Evolutionary conservation across 2,888 invertebrate species (phyloP).

Genomic region (Coenonympha glycerion): DNA sequence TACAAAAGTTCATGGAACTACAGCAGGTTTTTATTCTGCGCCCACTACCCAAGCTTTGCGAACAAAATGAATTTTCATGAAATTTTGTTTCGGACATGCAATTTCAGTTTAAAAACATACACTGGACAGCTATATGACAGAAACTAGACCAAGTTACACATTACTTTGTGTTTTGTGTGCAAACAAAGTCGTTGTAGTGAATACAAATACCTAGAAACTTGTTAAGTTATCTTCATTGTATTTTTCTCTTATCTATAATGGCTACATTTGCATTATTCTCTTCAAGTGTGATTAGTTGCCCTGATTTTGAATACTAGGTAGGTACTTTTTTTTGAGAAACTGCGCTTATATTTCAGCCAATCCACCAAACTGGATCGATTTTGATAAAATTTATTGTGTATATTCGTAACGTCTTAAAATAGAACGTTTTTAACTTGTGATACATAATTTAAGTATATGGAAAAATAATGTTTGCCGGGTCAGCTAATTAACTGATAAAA

Average conservation of each 20-base stretch:
- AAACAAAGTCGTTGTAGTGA: slow-evolving; percentile 7
- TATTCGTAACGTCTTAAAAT: too few relatives aligned
- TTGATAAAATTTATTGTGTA: too few relatives aligned
- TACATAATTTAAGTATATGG: too few relatives aligned
- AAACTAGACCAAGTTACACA: slow-evolving; percentile 4
- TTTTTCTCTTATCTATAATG: not conserved
- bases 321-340: too few relatives aligned
- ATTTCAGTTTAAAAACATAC: slow-evolving; percentile 14
- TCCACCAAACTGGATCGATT: too few relatives aligned
- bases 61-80: slow-evolving; percentile 7
- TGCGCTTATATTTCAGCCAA: too few relatives aligned
- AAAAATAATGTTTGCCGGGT: too few relatives aligned
- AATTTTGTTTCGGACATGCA: slow-evolving; percentile 8
- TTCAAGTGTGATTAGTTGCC: not conserved
- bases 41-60: not conserved
- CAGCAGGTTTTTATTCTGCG: not conserved
- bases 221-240: not conserved
- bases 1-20: slow-evolving; percentile 1
- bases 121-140: slow-evolving; percentile 13
- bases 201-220: slow-evolving; percentile 1
- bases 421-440: too few relatives aligned
- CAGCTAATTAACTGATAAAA: too few relatives aligned
- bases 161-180: slow-evolving; percentile 10
- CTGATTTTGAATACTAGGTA: too few relatives aligned
- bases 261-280: not conserved